Evolutionary conservation across 92 coral and sea anemone genomes (phyloP), one percentile per base, ranked within the genome.

Genomic region (Diadumene lineata): DNA sequence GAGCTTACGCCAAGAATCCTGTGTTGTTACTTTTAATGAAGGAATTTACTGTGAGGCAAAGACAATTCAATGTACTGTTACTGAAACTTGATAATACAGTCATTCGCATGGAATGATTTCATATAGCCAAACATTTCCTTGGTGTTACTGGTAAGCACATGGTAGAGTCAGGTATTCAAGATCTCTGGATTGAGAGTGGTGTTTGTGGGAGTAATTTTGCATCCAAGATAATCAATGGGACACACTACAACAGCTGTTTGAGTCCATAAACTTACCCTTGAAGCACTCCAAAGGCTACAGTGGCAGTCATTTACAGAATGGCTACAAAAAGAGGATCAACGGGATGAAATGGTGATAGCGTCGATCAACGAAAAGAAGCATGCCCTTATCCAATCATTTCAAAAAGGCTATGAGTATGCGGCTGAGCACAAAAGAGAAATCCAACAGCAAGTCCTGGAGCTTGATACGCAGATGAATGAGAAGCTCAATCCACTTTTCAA

Each of bases 161-260:
- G 75, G 48, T 30, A 30, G 75, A 70, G 0, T 70, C 64, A 70
- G 75, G 75, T 16, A 17, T 70, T 0, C 63, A 70, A 30, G 75
- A 70, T 31, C 64, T 70, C 30, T 70, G 75, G 75, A 70, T 70
- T 23, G 75, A 70, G 16, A 70, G 75, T 70, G 75, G 53, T 27
- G 15, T 70, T 53, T 70, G 75, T 70, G 75, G 75, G 13, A 70
- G 75, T 7, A 51, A 15, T 17, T 62, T 70, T 0, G 75, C 75
- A 50, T 28, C 75, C 0, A 70, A 70, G 75, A 18, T 70, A 50
- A 70, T 50, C 24, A 70, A 18, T 18, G 75, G 75, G 17, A 79
- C 74, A 19, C 75, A 72, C 58, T 79, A 79, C 78, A 79, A 79
- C 31, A 56, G 84, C 72, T 0, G 74, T 66, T 0, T 32, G 81